These are phyloP conservation scores for Myrmecobius fasciatus DNA, from an alignment of 2,113 vertebrate species.

Conservation along the genomic window DNA sequence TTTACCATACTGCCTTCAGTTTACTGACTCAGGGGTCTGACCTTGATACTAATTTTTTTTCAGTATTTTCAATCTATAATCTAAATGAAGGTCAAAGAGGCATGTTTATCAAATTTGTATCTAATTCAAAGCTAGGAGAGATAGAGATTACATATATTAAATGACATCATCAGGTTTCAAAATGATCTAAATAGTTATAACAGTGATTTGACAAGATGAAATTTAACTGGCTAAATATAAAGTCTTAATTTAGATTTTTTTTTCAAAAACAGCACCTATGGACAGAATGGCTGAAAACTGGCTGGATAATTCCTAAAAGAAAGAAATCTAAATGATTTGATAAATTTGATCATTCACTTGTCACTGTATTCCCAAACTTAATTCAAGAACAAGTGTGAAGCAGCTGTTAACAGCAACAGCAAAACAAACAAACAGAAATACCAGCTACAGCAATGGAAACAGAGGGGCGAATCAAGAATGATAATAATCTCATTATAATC, in stretches of 20 bases:
- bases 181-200: background rate
- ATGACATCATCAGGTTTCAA: background rate
- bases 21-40: background rate
- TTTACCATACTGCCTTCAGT: background rate
- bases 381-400: background rate
- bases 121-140: background rate
- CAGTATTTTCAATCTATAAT: background rate
- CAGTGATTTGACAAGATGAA: background rate
- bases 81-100: background rate
- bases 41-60: background rate
- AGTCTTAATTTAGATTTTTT: background rate
- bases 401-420: background rate
- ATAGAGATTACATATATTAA: background rate
- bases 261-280: background rate
- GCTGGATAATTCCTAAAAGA: background rate
- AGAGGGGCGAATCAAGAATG: background rate
- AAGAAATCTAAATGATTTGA: background rate
- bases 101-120: background rate
- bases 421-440: background rate
- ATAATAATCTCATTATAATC: background rate
- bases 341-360: background rate
- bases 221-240: background rate
- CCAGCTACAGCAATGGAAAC: background rate
- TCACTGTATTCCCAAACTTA: background rate
- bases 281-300: background rate